Percentiles rank a stretch among this genome's conserved stretches.
Conservation (phyloP, 2,888 invertebrate species). For the Drosophila melanosoma region DNA sequence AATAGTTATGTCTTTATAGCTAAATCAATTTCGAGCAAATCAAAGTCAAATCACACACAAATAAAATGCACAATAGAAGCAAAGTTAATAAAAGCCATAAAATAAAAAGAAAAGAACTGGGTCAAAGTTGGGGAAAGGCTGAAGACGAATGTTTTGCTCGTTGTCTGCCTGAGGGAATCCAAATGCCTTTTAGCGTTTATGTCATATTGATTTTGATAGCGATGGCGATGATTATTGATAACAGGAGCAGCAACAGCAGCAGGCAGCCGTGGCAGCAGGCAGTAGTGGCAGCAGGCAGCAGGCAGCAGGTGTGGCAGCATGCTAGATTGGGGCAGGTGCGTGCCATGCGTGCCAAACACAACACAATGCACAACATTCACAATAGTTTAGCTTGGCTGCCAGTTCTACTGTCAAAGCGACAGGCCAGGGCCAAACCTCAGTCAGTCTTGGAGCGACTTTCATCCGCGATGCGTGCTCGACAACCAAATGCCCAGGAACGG, state of each 20-base stretch:
- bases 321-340: slow-evolving; percentile 51
- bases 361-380: slow-evolving; percentile 19
- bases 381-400: slow-evolving; percentile 23
- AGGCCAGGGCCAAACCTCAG: slow-evolving; percentile 3
- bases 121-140: slow-evolving; percentile 57
- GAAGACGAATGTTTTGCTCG: not conserved
- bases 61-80: slow-evolving; percentile 8
- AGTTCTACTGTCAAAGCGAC: slow-evolving; percentile 15
- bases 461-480: slow-evolving; percentile 71
- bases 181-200: slow-evolving; percentile 48
- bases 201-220: slow-evolving; percentile 72
- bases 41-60: slow-evolving; percentile 13
- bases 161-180: not conserved
- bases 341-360: slow-evolving; percentile 50
- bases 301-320: slow-evolving; percentile 6
- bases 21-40: slow-evolving; percentile 41
- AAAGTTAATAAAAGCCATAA: slow-evolving; percentile 36
- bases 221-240: slow-evolving; percentile 63
- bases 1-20: not conserved
- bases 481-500: slow-evolving; percentile 69
- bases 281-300: not conserved
- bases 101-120: slow-evolving; percentile 26
- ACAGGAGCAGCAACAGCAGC: slow-evolving; percentile 8
- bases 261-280: not conserved
- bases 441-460: slow-evolving; percentile 46